Evolutionary conservation across 2,797 vertebrate genomes (phyloP).

Genomic region (Chiloscyllium punctatum): DNA sequence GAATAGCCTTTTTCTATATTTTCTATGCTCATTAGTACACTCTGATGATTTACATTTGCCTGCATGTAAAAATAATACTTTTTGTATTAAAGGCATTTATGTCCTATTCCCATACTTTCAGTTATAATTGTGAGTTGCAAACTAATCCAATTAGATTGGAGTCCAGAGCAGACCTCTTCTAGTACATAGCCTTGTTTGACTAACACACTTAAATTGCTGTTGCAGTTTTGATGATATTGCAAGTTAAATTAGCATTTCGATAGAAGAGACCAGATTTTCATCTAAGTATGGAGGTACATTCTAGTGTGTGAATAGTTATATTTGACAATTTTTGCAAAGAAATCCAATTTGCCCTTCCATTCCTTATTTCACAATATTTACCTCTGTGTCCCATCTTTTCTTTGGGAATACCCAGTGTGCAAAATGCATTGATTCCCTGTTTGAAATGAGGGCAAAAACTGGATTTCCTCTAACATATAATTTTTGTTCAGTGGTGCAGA

Average conservation of each 20-base stretch:
- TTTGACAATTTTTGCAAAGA: neutral
- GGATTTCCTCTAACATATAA: too few relatives aligned
- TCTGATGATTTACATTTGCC: neutral
- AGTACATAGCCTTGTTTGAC: neutral
- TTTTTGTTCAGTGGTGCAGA: too few relatives aligned
- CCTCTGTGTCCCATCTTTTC: too few relatives aligned
- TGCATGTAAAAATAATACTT: neutral
- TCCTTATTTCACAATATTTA: too few relatives aligned
- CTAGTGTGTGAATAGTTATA: neutral
- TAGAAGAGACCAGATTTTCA: neutral
- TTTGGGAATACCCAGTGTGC: too few relatives aligned
- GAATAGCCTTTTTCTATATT: neutral
- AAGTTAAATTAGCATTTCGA: neutral
- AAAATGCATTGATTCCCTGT: too few relatives aligned
- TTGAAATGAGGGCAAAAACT: too few relatives aligned
- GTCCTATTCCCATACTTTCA: neutral
- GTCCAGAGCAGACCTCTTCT: too few relatives aligned
- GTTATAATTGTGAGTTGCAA: neutral
- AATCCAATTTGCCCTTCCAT: too few relatives aligned
- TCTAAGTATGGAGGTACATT: too few relatives aligned
- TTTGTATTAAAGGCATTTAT: neutral
- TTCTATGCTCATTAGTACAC: neutral
- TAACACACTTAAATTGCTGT: neutral
- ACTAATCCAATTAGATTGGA: neutral
- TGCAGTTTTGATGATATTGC: neutral